phyloP scores from a whole-genome alignment of 2,888 invertebrate genomes.

The Cremastobaeus sp. region DNA sequence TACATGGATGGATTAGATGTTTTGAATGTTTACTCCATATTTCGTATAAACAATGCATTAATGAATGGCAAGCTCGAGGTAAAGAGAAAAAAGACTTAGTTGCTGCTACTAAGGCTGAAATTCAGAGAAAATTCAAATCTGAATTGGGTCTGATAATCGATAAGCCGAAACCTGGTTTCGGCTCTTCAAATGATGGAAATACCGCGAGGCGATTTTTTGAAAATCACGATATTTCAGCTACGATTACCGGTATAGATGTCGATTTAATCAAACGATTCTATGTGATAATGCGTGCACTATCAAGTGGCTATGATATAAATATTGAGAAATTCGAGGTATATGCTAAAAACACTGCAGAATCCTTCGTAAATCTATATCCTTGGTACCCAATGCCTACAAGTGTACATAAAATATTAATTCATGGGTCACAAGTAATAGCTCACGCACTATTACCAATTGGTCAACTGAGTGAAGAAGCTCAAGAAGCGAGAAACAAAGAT shows the following conservation, averaged over 20 bases:
- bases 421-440: not conserved
- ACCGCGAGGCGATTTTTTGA: slow-evolving; percentile 68
- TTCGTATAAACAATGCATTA: not conserved
- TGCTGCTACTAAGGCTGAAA: not conserved
- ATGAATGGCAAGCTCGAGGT: slow-evolving; percentile 9
- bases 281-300: not conserved
- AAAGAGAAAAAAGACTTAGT: not conserved
- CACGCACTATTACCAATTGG: slow-evolving; percentile 1
- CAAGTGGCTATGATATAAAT: not conserved
- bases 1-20: slow-evolving; percentile 6
- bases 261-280: not conserved
- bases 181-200: slow-evolving; percentile 68
- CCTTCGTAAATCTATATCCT: not conserved
- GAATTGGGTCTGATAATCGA: not conserved
- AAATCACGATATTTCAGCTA: slow-evolving; percentile 45
- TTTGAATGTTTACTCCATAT: slow-evolving; percentile 1
- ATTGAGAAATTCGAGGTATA: not conserved
- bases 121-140: not conserved
- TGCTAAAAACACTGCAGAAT: not conserved
- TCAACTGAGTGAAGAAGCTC: not conserved
- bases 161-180: slow-evolving; percentile 65
- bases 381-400: slow-evolving; percentile 5
- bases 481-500: slow-evolving; percentile 4
- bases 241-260: not conserved
- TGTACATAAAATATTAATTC: slow-evolving; percentile 1